Evolutionary conservation across 2,113 vertebrate species (phyloP), one percentile per base, ranked within the genome.

Genomic region (Actinemys pallida): DNA sequence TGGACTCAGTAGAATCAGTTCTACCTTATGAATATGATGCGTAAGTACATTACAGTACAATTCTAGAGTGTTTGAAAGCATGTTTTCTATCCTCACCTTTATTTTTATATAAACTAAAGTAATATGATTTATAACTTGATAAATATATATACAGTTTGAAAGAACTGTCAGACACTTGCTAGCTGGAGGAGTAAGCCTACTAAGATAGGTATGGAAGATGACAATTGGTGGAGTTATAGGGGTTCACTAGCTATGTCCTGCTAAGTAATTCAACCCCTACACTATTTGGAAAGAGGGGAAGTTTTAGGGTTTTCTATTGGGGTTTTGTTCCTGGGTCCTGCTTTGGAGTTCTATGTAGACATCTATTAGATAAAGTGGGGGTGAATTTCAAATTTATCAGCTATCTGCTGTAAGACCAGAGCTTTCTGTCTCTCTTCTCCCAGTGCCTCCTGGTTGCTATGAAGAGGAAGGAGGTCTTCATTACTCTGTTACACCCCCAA

Each of bases 1-100:
- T 99, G 97, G 99, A 99, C 95, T 99, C 99, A 0, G 98, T 99
- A 53, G 99, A 99, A 95, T 99, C 99, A 8, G 99, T 99, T 62
- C 96, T 99, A 27, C 98, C 98, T 0, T 99, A 99, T 14, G 99
- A 99, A 83, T 99, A 99, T 88, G 99, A 99, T 53, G 98, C 98
- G 99, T 99, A 98, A 99, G 99, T 99, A 96, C 5, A 1, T 59
- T 0, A 1, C 16, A 39, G 0, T 14, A 9, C 19, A 25, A 54
- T 83, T 49, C 27, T 22, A 3, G 83, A 11, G 72, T 0, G 2
- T 47, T 82, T n/a, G 85, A 39, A 80, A 65, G 49, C 1, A 0
- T 0, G 7, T 24, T 29, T 76, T 65, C 13, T 49, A 29, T 47
- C 9, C 3, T 29, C 20, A 8, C 31, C 39, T 16, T 72, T 22